Evolutionary conservation across 2,113 vertebrate genomes (phyloP), one percentile per base, ranked within the genome.

Genomic region (Gyps fulvus): DNA sequence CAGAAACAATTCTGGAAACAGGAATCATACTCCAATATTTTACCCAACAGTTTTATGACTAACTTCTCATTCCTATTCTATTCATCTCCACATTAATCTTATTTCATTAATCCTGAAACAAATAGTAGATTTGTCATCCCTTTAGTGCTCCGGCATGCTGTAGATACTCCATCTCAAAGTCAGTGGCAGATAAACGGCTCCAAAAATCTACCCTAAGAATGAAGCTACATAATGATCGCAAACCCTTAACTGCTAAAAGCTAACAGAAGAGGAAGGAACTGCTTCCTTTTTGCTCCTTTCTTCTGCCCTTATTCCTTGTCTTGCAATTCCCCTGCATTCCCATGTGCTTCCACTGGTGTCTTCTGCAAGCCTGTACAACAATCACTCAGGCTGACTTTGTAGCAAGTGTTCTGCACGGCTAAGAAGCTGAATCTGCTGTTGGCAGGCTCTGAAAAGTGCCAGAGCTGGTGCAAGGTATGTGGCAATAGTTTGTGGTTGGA

Each of bases 381-480:
- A 3, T 16, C 0, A 1, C n/a, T 67, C 7, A 49, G 26, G 9
- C 0, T 91, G 38, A 67, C 18, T 63, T 79, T 14, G 16, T 13
- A 74, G 11, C 11, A 50, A 63, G 20, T 13, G 2, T 40, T 74
- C 32, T 31, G 25, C 11, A 67, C 59, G 25, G 9, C 21, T n/a
- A 26, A 36, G 17, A 49, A 42, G 5, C 17, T 40, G 23, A 80
- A 72, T 32, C 26, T 54, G 9, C 2, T 57, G 14, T 38, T 40
- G 26, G 31, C 32, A 50, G 26, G 20, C 20, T 79, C 47, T 55
- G 23, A 79, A 70, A 59, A 42, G 16, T 69, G 58, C 10, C 27
- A 43, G 27, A 71, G 19, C 5, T 79, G 32, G 10, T 31, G 23
- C 9, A 36, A n/a, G 7, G 3, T 32, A 25, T 23, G 23, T 40